Evolutionary conservation across 1,140 invertebrate species (phyloP), one percentile per base, ranked within the genome.

Genomic region (Carcinoscorpius rotundicauda): DNA sequence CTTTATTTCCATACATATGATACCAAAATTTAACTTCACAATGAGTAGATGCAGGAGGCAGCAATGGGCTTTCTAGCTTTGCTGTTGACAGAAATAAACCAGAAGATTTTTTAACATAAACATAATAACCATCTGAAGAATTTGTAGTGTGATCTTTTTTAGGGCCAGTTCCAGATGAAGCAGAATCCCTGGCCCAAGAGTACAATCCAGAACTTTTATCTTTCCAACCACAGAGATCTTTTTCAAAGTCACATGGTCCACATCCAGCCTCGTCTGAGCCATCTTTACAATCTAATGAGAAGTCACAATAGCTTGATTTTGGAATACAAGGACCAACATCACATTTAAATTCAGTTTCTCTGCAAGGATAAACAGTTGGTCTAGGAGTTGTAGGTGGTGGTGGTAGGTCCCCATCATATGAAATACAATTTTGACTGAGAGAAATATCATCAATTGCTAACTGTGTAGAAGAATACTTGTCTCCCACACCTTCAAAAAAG

Each of bases 401-500:
- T 3, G 68, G 65, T 3, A 69, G 56, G 52, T 58, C 51, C 1
- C n/a, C 48, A 10, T 58, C 29, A 49, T 59, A 69, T 49, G 4
- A 10, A 55, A 61, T 29, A n/a, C 68, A 69, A 9, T 63, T 65
- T 9, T 61, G 10, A 48, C 56, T 49, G 3, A 69, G 29, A 49
- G 65, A 64, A 6, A 69, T 66, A 49, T 69, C 68, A 65, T 69
- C 68, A 5, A 69, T 66, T 4, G 65, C 65, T 10, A 69, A 49
- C n/a, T n/a, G 6, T 9, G 51, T 51, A 10, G 58, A 50, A 3
- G 5, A 29, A 3, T 62, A 11, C 5, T 9, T 51, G 49, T 66
- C 60, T 5, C 63, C 60, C 52, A 60, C 59, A 29, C 68, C 68
- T 62, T 69, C 68, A 56, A 69, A 52, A 8, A 69, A 66, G 59